These are phyloP conservation scores for Phainopepla nitens DNA, from an alignment of 2,113 vertebrate genomes.

Conservation along the genomic window DNA sequence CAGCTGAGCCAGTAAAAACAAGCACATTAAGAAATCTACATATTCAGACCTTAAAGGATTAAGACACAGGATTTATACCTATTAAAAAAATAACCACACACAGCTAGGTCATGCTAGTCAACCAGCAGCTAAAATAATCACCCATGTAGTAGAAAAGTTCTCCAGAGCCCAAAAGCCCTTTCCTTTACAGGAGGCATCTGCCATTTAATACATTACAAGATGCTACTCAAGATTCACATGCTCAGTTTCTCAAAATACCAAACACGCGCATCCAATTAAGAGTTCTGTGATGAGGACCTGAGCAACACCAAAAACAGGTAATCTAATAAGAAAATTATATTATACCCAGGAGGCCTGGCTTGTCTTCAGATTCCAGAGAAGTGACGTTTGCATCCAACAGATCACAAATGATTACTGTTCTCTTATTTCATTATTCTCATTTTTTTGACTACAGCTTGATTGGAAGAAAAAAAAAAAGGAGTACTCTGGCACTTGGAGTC, in stretches of 20 bases:
- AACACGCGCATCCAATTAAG: neutral
- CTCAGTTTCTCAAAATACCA: neutral
- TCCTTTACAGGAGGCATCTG: neutral
- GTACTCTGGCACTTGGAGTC: neutral
- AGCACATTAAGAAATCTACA: neutral
- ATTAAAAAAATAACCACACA: neutral
- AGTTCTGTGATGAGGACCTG: neutral
- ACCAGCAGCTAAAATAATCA: neutral
- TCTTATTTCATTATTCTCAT: constrained; percentile 23
- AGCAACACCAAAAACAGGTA: neutral
- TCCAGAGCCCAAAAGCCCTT: neutral
- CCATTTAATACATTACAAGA: neutral
- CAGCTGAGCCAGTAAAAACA: neutral
- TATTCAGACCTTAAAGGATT: neutral
- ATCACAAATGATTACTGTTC: constrained; percentile 7
- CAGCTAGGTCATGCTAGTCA: neutral
- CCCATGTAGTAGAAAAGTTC: neutral
- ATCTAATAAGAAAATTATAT: neutral
- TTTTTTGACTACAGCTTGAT: neutral
- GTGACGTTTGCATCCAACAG: neutral
- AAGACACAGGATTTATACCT: neutral
- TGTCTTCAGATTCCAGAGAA: constrained; percentile 12
- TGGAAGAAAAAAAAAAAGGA: neutral
- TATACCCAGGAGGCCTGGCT: neutral
- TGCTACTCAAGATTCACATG: neutral